phyloP scores from a whole-genome alignment of 2,888 invertebrate genomes.

The Leucophora obtusa region DNA sequence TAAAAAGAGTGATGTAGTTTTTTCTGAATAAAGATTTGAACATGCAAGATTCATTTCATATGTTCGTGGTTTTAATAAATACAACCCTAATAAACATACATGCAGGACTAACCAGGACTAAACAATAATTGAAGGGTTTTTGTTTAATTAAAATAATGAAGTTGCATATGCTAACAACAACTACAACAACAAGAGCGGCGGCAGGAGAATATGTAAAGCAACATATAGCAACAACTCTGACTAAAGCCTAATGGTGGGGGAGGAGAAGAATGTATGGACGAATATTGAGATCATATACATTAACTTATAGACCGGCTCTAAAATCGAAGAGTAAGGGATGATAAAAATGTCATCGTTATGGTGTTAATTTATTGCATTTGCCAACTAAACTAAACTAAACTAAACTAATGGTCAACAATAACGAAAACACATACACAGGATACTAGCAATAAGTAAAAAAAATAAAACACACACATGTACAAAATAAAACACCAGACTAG shows the following conservation, averaged over 20 bases:
- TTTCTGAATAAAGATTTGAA: no score
- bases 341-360: constrained; percentile 56
- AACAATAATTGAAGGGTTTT: constrained; percentile 37
- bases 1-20: no score
- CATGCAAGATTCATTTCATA: no score
- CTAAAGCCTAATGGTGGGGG: constrained; percentile 32
- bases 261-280: neutral
- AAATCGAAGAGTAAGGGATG: constrained; percentile 34
- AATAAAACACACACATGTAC: neutral
- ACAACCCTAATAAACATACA: neutral
- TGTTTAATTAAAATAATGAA: constrained; percentile 60
- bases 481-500: neutral
- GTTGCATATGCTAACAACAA: constrained; percentile 42
- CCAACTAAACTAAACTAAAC: constrained; percentile 46
- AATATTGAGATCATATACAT: neutral
- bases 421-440: constrained; percentile 19
- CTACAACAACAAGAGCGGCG: constrained; percentile 6
- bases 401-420: constrained; percentile 51
- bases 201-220: neutral
- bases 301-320: neutral
- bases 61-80: no score
- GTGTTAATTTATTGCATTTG: constrained; percentile 60
- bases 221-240: constrained; percentile 7
- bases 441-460: neutral
- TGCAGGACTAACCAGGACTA: constrained; percentile 14